Evolutionary conservation across 2,797 vertebrate species (phyloP).

Genomic region (Onychomys leucogaster): DNA sequence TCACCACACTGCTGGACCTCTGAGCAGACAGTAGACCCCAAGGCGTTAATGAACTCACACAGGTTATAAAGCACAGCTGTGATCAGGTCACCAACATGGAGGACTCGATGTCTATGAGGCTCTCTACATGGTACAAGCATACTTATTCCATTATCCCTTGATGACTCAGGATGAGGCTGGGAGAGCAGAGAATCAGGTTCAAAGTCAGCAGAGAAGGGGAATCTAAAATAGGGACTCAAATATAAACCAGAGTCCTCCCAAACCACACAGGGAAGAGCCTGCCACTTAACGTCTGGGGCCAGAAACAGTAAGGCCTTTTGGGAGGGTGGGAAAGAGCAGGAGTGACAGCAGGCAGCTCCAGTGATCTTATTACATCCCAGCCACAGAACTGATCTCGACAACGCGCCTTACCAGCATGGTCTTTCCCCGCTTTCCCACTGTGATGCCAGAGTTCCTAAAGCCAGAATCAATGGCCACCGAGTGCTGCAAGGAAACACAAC

Average conservation of each 20-base stretch:
- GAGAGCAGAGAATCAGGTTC: background rate
- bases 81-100: background rate
- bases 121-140: background rate
- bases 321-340: background rate
- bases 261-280: background rate
- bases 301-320: background rate
- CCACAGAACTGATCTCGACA: background rate
- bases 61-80: background rate
- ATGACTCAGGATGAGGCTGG: background rate
- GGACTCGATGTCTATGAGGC: background rate
- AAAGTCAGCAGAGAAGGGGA: background rate
- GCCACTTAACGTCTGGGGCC: background rate
- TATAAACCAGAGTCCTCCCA: too few relatives aligned
- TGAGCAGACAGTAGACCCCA: background rate
- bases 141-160: background rate
- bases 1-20: background rate
- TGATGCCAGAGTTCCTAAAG: slow-evolving; percentile 97
- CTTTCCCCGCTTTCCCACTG: slow-evolving; percentile 94
- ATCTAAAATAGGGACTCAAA: background rate
- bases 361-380: background rate
- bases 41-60: background rate
- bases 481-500: slow-evolving; percentile 88
- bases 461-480: slow-evolving; percentile 92
- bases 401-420: slow-evolving; percentile 90
- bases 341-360: background rate